Evolutionary conservation across 2,113 vertebrate species (phyloP).

Genomic region (Lipophrys pholis): DNA sequence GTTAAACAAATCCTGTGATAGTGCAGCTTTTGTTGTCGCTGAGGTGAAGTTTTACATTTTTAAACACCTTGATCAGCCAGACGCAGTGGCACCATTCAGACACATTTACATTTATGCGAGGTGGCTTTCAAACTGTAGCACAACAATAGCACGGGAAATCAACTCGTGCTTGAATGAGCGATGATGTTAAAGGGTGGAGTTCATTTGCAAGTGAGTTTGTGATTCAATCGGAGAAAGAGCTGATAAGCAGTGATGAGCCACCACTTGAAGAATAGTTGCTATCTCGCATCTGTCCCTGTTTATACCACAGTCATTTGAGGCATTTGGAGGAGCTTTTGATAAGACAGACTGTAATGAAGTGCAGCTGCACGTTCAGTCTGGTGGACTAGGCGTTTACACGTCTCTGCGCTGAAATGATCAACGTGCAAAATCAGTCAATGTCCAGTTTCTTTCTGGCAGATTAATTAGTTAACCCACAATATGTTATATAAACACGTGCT

Average conservation of each 20-base stretch:
- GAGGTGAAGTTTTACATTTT: slow-evolving; percentile 40
- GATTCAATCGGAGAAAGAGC: slow-evolving; percentile 47
- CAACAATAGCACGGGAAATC: neutral
- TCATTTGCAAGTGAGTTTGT: slow-evolving; percentile 6
- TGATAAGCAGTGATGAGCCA: neutral
- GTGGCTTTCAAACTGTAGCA: neutral
- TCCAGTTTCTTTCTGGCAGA: no score
- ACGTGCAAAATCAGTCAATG: no score
- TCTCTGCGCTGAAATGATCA: no score
- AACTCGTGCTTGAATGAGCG: slow-evolving; percentile 13
- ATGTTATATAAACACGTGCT: neutral
- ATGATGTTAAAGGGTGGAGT: slow-evolving; percentile 12
- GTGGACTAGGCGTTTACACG: no score
- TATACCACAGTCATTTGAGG: no score
- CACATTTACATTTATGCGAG: slow-evolving; percentile 53
- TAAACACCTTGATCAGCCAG: slow-evolving; percentile 22
- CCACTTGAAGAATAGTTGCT: neutral
- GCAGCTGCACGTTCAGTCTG: no score
- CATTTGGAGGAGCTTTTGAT: no score
- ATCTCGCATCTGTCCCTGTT: no score
- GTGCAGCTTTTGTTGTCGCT: neutral
- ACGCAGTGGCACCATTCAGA: slow-evolving; percentile 39
- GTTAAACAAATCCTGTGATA: no score
- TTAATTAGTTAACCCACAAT: neutral
- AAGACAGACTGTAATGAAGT: no score